phyloP scores from a whole-genome alignment of 2,797 vertebrate species.

The Melopsittacus undulatus region DNA sequence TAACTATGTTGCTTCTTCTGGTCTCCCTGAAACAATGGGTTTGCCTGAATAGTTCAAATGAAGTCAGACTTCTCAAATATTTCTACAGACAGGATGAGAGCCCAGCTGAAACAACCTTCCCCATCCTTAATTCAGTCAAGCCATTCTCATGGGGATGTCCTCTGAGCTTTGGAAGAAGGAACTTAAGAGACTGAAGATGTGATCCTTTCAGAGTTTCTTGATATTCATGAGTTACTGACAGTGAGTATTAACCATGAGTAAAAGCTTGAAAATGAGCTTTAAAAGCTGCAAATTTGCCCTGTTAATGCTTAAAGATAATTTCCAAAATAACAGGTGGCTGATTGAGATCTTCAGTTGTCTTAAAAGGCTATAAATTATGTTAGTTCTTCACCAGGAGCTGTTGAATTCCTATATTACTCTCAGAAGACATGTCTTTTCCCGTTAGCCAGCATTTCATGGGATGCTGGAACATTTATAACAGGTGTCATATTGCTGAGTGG shows the following conservation, averaged over 20 bases:
- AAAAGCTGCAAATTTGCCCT: conserved; percentile 33
- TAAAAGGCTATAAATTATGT: conserved; percentile 35
- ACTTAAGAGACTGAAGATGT: background rate
- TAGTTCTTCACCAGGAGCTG: conserved; percentile 14
- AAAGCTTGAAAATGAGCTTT: conserved; percentile 55
- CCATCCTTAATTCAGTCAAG: background rate
- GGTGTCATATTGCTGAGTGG: background rate
- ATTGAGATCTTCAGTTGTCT: conserved; percentile 44
- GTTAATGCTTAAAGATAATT: conserved; percentile 43
- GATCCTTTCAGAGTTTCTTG: background rate
- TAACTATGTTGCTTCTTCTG: background rate
- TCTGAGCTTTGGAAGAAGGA: background rate
- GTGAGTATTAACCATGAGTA: conserved; percentile 31
- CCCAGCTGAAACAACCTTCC: background rate
- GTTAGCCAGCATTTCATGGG: conserved; percentile 50
- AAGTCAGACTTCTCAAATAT: background rate
- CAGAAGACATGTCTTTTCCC: conserved; percentile 21
- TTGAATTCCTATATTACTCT: conserved; percentile 23
- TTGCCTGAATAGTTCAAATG: background rate
- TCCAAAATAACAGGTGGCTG: conserved; percentile 60
- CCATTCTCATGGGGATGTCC: background rate
- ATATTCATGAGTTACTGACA: conserved; percentile 21
- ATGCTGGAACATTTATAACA: conserved; percentile 45
- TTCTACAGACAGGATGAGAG: background rate
- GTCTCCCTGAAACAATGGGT: background rate